Conservation (phyloP, 2,113 vertebrate genomes). For the Pterocles orientalis region DNA sequence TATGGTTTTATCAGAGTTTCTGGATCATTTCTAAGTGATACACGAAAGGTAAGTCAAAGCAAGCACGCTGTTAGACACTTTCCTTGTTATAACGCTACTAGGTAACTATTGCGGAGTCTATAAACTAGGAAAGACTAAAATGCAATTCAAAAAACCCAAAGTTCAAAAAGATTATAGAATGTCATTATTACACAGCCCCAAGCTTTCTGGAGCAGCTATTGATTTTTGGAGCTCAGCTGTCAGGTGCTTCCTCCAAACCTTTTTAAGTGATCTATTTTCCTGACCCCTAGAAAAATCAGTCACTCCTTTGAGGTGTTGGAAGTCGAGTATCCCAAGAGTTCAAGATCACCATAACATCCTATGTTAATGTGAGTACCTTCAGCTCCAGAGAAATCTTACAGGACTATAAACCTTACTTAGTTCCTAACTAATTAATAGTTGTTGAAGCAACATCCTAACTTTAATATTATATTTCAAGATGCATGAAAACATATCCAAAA, state of each 20-base stretch:
- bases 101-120: neutral
- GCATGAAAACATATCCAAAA: neutral
- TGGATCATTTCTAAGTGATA: neutral
- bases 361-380: neutral
- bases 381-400: neutral
- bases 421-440: neutral
- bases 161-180: neutral
- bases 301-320: neutral
- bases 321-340: neutral
- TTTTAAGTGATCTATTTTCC: neutral
- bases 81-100: neutral
- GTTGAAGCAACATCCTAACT: neutral
- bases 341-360: neutral
- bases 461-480: neutral
- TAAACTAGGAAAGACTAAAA: neutral
- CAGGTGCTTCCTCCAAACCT: neutral
- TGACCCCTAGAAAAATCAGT: neutral
- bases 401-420: neutral
- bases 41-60: neutral
- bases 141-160: neutral
- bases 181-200: neutral
- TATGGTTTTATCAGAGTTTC: neutral
- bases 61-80: rapidly evolving
- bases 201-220: neutral
- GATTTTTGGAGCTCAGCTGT: neutral